Evolutionary conservation across 1,140 invertebrate species (phyloP).

Genomic region (Cheumatopsyche charites): DNA sequence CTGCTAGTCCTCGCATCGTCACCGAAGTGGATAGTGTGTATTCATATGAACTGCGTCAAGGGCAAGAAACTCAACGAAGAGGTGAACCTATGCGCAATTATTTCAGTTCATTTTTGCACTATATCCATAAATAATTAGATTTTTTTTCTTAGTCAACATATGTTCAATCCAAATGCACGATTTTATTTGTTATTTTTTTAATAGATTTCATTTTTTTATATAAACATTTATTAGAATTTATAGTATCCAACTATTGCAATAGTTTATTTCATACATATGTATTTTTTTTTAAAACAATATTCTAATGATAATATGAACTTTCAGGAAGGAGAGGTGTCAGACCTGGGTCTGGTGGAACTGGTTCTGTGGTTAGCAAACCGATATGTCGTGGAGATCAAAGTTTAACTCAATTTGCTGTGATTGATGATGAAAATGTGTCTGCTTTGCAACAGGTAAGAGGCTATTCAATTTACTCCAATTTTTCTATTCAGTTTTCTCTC

Average conservation of each 20-base stretch:
- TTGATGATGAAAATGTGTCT: constrained; percentile 92
- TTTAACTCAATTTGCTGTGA: constrained; percentile 85
- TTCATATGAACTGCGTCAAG: constrained; percentile 54
- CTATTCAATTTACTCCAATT: constrained; percentile 8
- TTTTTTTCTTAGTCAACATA: neutral
- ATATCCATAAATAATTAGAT: neutral
- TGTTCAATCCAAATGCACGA: no score
- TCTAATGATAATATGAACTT: constrained; percentile 8
- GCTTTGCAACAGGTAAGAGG: constrained; percentile 77
- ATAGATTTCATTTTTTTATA: neutral
- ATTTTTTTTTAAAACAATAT: no score
- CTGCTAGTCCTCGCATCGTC: constrained; percentile 63
- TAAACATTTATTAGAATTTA: neutral
- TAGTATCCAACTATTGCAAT: neutral
- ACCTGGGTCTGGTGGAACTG: constrained; percentile 45
- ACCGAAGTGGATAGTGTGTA: constrained; percentile 67
- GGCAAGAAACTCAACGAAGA: constrained; percentile 41
- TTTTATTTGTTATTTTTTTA: no score
- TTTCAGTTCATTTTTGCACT: constrained; percentile 4
- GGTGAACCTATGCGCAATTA: constrained; percentile 38
- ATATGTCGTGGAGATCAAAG: constrained; percentile 62
- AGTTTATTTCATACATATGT: no score
- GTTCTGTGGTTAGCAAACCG: constrained; percentile 50
- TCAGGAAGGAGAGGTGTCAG: constrained; percentile 41
- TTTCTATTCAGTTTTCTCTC: neutral